Base-by-base conservation (phyloP, 2,113 vertebrate genomes). In the Macheiramphus alcinus region DNA sequence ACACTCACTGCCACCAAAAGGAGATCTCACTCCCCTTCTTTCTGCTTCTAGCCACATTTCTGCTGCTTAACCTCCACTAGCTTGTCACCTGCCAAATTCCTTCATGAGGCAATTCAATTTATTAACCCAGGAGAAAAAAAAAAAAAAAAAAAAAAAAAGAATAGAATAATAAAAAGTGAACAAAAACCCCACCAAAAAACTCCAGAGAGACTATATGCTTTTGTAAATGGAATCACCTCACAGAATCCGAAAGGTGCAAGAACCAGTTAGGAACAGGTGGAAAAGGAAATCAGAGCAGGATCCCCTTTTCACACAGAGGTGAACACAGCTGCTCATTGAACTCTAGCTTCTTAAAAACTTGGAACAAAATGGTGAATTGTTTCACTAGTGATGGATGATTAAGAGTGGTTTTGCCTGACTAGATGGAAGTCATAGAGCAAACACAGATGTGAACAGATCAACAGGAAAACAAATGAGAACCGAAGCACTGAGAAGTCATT, bases 171-270 rank as follows among this genome's bases (percentile, higher is more conserved):
- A 80, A 45, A 74, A 88, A 52, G 9, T 8, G 23, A 68, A 75
- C 5, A 43, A 70, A 47, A 47, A 23, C 0, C 0, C 4, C 7
- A 7, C 6, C 4, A 34, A 50, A 89, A 71, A 55, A 32, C 31
- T 68, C 31, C 27, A 31, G 3, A 80, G 31, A 67, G 22, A 71
- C 38, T 40, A 18, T 7, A 31, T 4, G 26, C 4, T 17, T 74
- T 53, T 50, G 36, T 27, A 92, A 61, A 85, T 3, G 21, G n/a
- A 84, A 76, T 36, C 1, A 70, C 25, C 19, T 58, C 50, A 53
- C 48, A 78, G 42, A 50, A 72, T 47, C 47, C 55, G n/a, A 38
- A 23, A 56, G 71, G 18, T 19, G 6, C 16, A 58, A 71, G 70
- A 86, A 65, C 32, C 19, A 32, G 20, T 29, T 23, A 56, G 36